Evolutionary conservation across 2,113 vertebrate genomes (phyloP).

Genomic region (Gavialis gangeticus): DNA sequence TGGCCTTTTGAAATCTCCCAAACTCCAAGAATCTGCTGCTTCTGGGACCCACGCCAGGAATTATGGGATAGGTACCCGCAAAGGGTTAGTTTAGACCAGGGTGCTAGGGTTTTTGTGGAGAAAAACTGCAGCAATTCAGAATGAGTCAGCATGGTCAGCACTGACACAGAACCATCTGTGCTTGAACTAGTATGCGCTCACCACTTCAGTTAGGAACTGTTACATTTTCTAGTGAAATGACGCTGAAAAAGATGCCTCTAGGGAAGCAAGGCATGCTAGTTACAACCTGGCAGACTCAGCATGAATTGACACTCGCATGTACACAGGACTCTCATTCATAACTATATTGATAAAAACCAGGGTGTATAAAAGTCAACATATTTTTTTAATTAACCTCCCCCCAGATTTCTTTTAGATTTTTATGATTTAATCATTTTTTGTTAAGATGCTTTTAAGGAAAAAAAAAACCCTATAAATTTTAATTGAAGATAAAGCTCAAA

Average conservation of each 20-base stretch:
- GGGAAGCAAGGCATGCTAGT: not conserved
- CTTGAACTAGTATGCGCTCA: not conserved
- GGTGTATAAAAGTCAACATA: too few species aligned
- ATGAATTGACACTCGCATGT: conserved; percentile 40
- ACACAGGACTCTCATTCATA: conserved; percentile 46
- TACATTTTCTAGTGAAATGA: conserved; percentile 49
- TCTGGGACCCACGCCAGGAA: conserved; percentile 65
- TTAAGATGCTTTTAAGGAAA: too few species aligned
- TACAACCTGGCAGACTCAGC: not conserved
- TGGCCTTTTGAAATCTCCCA: conserved; percentile 47
- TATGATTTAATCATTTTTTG: too few species aligned
- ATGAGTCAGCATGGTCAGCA: conserved; percentile 63
- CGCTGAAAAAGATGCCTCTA: not conserved
- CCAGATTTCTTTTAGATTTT: too few species aligned
- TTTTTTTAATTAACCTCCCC: too few species aligned
- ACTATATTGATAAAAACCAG: not conserved
- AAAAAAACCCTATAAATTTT: too few species aligned
- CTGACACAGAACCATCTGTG: conserved; percentile 5
- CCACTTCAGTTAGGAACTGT: not conserved
- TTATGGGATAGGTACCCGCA: conserved; percentile 59
- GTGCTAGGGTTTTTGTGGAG: conserved; percentile 59
- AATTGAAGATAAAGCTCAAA: too few species aligned
- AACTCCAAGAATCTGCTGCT: conserved; percentile 70
- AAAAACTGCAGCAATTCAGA: conserved; percentile 43
- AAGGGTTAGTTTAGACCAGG: conserved; percentile 57